Evolutionary conservation across 1,140 invertebrate genomes (phyloP), one percentile per base, ranked within the genome.

Genomic region (Chrysoperla carnea): DNA sequence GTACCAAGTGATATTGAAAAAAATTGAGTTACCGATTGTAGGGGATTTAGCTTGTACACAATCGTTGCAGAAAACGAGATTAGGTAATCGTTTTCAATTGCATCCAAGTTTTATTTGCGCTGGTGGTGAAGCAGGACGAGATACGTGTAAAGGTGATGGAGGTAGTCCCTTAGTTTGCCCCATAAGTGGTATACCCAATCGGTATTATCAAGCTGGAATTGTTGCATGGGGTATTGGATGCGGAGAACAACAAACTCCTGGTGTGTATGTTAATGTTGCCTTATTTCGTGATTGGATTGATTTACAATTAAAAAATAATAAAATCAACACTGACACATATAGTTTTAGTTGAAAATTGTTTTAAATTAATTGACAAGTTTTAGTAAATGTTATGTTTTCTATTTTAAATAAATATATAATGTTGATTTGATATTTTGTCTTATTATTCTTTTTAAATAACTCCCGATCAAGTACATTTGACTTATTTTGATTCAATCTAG

Each of bases 1-100:
- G 14, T 83, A 81, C 48, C 78, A 81, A 49, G 73, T 73, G 11
- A 76, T 84, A 7, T 52, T 84, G 54, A 84, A 84, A 52, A 76
- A 69, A 58, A 68, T 81, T 15, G 72, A 78, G 23, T 50, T 84
- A 5, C 76, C 76, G 3, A 56, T 77, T 6, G 73, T 84, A 1
- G 59, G 61, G 2, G 57, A 60, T 6, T 42, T 56, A 2, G 46
- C 46, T 1, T 86, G 82, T 46, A 64, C 81, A 51, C 50, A 58
- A 0, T 50, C 61, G 36, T 48, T 80, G 6, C 56, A 72, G 13
- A 61, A 58, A 37, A 79, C 76, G 0, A 55, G 74, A 9, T 56
- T 81, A 4, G 76, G 79, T 0, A 54, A 56, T 7, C 57, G 65
- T 44, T 86, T 83, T 51, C 50, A 67, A 29, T 58, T 87, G 7